Evolutionary conservation across 2,888 invertebrate species (phyloP).

Genomic region (Epsilonema sp.): DNA sequence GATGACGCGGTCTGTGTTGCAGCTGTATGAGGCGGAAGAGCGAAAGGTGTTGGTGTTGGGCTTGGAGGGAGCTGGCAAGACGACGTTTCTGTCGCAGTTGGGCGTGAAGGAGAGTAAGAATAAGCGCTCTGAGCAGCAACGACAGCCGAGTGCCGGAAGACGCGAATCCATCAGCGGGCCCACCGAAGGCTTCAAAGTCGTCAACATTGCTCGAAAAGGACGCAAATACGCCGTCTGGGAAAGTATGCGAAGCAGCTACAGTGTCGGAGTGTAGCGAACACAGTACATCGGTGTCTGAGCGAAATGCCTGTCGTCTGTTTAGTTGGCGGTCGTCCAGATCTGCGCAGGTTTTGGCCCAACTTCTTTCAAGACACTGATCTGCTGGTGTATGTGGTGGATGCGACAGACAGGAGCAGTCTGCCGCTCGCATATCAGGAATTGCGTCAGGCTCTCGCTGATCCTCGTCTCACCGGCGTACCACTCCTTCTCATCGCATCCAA

Average conservation of each 20-base stretch:
- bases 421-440: not conserved
- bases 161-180: not conserved
- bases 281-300: no score
- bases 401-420: not conserved
- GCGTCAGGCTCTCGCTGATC: not conserved
- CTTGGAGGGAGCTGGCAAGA: not conserved
- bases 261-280: no score
- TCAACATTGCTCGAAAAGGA: not conserved
- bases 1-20: no score
- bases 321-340: not conserved
- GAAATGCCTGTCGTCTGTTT: no score
- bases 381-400: not conserved
- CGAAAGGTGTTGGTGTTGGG: not conserved
- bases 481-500: not conserved
- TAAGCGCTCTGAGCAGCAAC: no score
- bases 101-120: no score
- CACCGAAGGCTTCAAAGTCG: slow-evolving; percentile 1
- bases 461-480: not conserved
- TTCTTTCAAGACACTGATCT: not conserved
- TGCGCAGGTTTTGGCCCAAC: not conserved
- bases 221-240: not conserved
- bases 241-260: no score
- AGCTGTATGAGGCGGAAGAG: not conserved
- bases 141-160: not conserved
- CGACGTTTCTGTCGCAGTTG: not conserved